These are phyloP conservation scores for Rhagium mordax DNA, from an alignment of 2,888 invertebrate species.

Conservation along the genomic window DNA sequence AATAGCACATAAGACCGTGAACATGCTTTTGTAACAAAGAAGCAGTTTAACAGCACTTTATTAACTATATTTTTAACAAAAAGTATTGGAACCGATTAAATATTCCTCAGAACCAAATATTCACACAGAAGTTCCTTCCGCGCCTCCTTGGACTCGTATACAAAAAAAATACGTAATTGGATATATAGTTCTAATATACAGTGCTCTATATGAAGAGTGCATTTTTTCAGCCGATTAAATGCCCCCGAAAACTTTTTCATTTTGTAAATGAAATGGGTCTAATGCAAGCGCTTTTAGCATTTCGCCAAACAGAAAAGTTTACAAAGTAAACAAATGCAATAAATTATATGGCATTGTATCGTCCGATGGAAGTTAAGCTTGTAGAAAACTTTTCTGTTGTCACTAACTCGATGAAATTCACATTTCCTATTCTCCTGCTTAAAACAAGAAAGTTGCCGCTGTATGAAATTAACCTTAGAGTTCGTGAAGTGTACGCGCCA, in stretches of 20 bases:
- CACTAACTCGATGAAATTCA: constrained; percentile 60
- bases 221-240: not conserved
- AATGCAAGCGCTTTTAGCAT: constrained; percentile 18
- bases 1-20: not conserved
- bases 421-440: constrained; percentile 58
- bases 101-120: too few species aligned
- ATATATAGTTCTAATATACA: too few species aligned
- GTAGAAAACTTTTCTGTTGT: constrained; percentile 55
- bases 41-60: too few species aligned
- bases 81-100: too few species aligned
- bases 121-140: too few species aligned
- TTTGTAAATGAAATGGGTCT: constrained; percentile 13
- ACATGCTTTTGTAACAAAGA: too few species aligned
- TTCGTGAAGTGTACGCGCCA: constrained; percentile 52
- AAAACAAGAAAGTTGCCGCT: constrained; percentile 61
- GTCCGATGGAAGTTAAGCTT: constrained; percentile 56
- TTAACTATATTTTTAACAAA: too few species aligned
- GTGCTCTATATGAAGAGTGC: too few species aligned
- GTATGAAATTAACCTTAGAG: constrained; percentile 62
- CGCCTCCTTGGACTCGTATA: too few species aligned
- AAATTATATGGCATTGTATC: constrained; percentile 61
- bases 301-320: constrained; percentile 31
- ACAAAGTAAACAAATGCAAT: constrained; percentile 59
- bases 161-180: too few species aligned
- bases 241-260: not conserved